phyloP scores from a whole-genome alignment of 2,888 invertebrate species.

The Plagodis dolabraria region DNA sequence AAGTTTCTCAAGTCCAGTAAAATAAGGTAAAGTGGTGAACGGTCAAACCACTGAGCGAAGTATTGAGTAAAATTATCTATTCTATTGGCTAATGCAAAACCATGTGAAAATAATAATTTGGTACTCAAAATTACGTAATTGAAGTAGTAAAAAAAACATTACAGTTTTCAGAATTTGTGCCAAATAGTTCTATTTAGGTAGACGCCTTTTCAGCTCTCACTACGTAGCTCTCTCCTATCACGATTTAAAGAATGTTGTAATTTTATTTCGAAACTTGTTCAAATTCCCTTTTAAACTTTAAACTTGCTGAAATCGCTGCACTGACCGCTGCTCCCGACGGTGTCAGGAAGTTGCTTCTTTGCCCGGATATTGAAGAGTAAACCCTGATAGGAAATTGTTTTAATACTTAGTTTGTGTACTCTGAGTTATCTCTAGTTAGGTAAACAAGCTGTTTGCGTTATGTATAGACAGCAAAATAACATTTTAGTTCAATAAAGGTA shows the following conservation, averaged over 20 bases:
- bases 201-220: constrained; percentile 30
- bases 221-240: constrained; percentile 11
- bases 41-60: too few species aligned
- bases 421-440: neutral
- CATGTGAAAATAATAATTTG: too few species aligned
- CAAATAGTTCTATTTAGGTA: constrained; percentile 30
- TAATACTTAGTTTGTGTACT: neutral
- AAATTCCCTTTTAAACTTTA: constrained; percentile 2
- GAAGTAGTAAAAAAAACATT: constrained; percentile 12
- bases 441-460: too few species aligned
- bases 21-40: too few species aligned
- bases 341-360: constrained; percentile 43
- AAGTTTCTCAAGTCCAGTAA: too few species aligned
- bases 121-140: too few species aligned
- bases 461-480: too few species aligned
- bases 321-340: constrained; percentile 20
- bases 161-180: constrained; percentile 23
- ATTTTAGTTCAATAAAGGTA: too few species aligned
- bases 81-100: too few species aligned
- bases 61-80: too few species aligned
- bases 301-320: constrained; percentile 37
- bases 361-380: constrained; percentile 54
- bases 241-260: constrained; percentile 39
- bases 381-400: constrained; percentile 2
- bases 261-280: constrained; percentile 29